A percentile compares a stretch with the other conserved stretches of the same genome.
Conservation (phyloP, 2,113 vertebrate genomes). For the Bostrychus sinensis region DNA sequence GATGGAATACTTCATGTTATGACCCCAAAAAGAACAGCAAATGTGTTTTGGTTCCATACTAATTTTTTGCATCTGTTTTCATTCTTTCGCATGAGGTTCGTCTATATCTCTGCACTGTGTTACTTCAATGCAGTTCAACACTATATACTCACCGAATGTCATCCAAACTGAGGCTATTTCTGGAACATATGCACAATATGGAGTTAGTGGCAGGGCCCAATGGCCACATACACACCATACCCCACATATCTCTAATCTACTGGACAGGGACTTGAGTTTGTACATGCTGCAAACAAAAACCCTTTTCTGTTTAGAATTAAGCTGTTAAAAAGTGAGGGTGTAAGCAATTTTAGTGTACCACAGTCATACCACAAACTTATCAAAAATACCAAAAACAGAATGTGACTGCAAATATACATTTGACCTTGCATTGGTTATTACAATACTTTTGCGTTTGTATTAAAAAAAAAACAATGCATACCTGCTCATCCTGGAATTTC, state of each 20-base stretch:
- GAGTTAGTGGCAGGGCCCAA: constrained; percentile 78
- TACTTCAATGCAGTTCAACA: too few relatives aligned
- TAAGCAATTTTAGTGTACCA: too few relatives aligned
- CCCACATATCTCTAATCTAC: constrained; percentile 31
- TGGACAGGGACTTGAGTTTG: neutral
- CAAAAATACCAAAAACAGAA: neutral
- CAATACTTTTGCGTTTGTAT: neutral
- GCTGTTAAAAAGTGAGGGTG: too few relatives aligned
- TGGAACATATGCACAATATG: constrained; percentile 90
- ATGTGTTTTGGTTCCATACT: neutral
- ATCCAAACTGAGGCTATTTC: constrained; percentile 99
- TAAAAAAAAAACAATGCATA: constrained; percentile 56
- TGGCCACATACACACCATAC: constrained; percentile 69
- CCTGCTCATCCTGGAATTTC: constrained; percentile 95
- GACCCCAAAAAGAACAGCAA: neutral
- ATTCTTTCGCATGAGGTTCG: too few relatives aligned
- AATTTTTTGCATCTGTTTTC: too few relatives aligned
- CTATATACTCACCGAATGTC: constrained; percentile 93
- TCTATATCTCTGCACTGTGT: too few relatives aligned
- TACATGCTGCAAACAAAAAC: neutral
- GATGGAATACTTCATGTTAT: neutral
- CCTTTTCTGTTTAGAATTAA: neutral
- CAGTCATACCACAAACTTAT: neutral
- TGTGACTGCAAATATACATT: constrained; percentile 2
- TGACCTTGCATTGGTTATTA: neutral